These are phyloP conservation scores for Drosophila paracracens DNA, from an alignment of 2,888 invertebrate species.

Conservation along the genomic window DNA sequence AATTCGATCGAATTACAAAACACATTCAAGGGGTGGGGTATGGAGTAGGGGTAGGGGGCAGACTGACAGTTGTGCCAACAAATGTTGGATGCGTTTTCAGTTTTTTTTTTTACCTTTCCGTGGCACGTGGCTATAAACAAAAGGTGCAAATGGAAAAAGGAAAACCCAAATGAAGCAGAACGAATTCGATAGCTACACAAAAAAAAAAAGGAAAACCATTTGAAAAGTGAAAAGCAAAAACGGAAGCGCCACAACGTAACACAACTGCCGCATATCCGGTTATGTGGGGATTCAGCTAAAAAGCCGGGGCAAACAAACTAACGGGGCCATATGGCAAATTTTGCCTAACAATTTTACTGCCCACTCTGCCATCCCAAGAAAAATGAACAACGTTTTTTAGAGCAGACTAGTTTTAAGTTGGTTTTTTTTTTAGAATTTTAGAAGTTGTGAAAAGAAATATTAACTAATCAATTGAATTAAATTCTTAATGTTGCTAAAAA, in stretches of 20 bases:
- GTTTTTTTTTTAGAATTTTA: background rate
- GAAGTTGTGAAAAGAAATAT: too few relatives aligned
- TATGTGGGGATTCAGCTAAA: slow-evolving; percentile 35
- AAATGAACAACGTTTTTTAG: background rate
- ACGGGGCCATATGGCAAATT: slow-evolving; percentile 36
- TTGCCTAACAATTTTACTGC: background rate
- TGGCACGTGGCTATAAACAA: slow-evolving; percentile 73
- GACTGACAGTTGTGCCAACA: slow-evolving; percentile 74
- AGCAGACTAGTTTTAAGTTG: background rate
- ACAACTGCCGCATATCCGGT: slow-evolving; percentile 66
- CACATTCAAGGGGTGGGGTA: slow-evolving; percentile 52
- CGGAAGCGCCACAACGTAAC: slow-evolving; percentile 68
- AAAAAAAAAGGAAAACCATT: slow-evolving; percentile 50
- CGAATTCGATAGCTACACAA: slow-evolving; percentile 67
- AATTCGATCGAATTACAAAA: slow-evolving; percentile 70
- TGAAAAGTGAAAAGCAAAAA: slow-evolving; percentile 71
- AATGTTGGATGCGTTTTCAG: slow-evolving; percentile 59
- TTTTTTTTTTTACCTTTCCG: slow-evolving; percentile 23
- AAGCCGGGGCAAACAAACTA: slow-evolving; percentile 50
- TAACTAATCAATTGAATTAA: too few relatives aligned
- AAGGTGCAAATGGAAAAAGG: slow-evolving; percentile 67
- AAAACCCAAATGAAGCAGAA: slow-evolving; percentile 66
- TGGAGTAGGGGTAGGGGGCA: slow-evolving; percentile 13
- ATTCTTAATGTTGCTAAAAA: too few relatives aligned
- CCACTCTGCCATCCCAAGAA: background rate